Percentiles rank a stretch among this genome's conserved stretches.
phyloP scores from a whole-genome alignment of 2,888 invertebrate species.

The Philereme vetulata region DNA sequence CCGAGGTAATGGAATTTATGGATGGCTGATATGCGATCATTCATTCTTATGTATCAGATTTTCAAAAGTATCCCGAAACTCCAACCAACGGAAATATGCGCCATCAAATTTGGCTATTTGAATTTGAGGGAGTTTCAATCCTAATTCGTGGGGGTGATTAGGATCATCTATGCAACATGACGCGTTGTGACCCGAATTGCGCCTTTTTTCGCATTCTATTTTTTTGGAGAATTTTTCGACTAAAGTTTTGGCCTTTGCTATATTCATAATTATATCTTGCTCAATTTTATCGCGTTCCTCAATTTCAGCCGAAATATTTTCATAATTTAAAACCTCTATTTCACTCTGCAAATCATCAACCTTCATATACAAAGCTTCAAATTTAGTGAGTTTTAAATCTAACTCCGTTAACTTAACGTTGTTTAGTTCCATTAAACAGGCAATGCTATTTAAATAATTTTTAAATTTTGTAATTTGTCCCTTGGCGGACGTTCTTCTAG shows the following conservation, averaged over 20 bases:
- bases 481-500: too few species aligned
- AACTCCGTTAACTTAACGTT: constrained; percentile 10
- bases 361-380: constrained; percentile 15
- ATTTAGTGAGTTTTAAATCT: constrained; percentile 11
- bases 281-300: constrained; percentile 25
- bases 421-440: neutral
- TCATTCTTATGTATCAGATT: constrained; percentile 36
- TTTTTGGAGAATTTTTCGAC: constrained; percentile 4
- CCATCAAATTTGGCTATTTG: constrained; percentile 37
- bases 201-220: constrained; percentile 4
- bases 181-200: constrained; percentile 2
- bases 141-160: neutral
- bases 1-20: constrained; percentile 41
- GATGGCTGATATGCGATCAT: constrained; percentile 1
- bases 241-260: constrained; percentile 13
- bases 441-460: too few species aligned
- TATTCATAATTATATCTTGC: constrained; percentile 10
- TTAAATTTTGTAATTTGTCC: too few species aligned
- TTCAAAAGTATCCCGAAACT: too few species aligned
- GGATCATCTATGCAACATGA: constrained; percentile 7
- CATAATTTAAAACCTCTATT: constrained; percentile 24
- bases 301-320: constrained; percentile 18
- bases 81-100: neutral
- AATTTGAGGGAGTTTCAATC: constrained; percentile 18
- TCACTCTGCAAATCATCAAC: constrained; percentile 27